Evolutionary conservation across 2,888 invertebrate genomes (phyloP), one percentile per base, ranked within the genome.

Genomic region (Ophion costatus): DNA sequence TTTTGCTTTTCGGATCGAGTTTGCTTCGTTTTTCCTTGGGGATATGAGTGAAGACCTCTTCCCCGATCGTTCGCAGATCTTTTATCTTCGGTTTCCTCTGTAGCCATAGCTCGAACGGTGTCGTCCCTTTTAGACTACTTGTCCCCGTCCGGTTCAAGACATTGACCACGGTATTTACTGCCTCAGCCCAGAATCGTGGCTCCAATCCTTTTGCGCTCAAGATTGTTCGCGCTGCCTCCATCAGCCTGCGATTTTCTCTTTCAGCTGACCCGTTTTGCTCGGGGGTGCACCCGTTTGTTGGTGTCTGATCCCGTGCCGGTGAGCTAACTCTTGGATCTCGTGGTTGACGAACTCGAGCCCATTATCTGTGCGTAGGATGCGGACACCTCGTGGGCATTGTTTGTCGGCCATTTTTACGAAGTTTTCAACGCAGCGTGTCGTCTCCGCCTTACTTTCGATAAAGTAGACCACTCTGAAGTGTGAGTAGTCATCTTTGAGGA

Each of bases 191-290:
- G 33, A 71, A 71, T 71, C n/a, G 33, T 17, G 56, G 20, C 3
- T 33, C 71, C n/a, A 57, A 57, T n/a, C 38, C 82, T 57, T 87
- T 80, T 0, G 76, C 79, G n/a, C 69, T 33, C 1, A 85, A 11
- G 29, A 79, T 73, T 33, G 84, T 82, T 22, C 84, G 74, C 22
- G 80, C 83, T 2, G 78, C 64, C 59, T 87, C 85, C 7, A 82
- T 75, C 14, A 87, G 22, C 0, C 77, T 57, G 5, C 71, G 57
- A 57, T 57, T 57, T n/a, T 71, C 33, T 57, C 57, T n/a, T 33
- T 71, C 57, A n/a, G 33, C 71, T 33, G 57, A 33, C 33, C 57
- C 57, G 24, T 71, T 71, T 57, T 33, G 71, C 20, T 71, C 57
- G 9, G 71, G 71, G n/a, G 71, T 59, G 57, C 57, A 57, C 17